A percentile compares a stretch with the other conserved stretches of the same genome.
phyloP scores from a whole-genome alignment of 2,888 invertebrate genomes.

The Andricus curvator region DNA sequence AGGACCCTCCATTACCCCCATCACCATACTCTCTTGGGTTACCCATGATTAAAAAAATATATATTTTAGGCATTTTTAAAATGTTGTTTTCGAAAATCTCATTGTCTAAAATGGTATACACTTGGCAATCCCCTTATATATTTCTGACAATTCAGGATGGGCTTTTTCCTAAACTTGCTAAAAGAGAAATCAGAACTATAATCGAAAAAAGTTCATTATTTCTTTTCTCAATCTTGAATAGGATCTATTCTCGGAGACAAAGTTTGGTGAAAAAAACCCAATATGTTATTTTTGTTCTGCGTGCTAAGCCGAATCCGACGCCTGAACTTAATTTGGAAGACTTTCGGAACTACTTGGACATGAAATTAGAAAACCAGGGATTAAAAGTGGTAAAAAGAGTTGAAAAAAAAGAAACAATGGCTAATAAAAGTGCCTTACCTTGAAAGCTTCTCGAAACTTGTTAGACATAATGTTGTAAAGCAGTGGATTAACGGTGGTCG shows the following conservation, averaged over 20 bases:
- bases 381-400: no score
- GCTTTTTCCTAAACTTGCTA: no score
- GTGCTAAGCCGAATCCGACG: not conserved
- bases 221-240: not conserved
- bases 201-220: not conserved
- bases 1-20: no score
- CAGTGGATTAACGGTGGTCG: conserved; percentile 85
- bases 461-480: conserved; percentile 86
- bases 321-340: not conserved
- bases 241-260: not conserved
- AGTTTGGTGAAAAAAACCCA: not conserved
- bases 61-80: no score
- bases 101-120: no score
- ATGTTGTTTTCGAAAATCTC: no score
- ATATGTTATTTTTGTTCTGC: not conserved
- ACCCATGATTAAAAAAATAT: no score
- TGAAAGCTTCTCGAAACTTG: conserved; percentile 86
- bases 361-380: not conserved
- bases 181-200: not conserved
- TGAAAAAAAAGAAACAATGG: not conserved
- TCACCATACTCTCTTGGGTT: no score
- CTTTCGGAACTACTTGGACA: not conserved
- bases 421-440: conserved; percentile 77
- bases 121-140: no score
- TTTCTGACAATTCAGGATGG: no score